A percentile compares a stretch with the other conserved stretches of the same genome.
These are phyloP conservation scores for Madoqua kirkii DNA, from an alignment of 2,113 vertebrate genomes.

Conservation along the genomic window DNA sequence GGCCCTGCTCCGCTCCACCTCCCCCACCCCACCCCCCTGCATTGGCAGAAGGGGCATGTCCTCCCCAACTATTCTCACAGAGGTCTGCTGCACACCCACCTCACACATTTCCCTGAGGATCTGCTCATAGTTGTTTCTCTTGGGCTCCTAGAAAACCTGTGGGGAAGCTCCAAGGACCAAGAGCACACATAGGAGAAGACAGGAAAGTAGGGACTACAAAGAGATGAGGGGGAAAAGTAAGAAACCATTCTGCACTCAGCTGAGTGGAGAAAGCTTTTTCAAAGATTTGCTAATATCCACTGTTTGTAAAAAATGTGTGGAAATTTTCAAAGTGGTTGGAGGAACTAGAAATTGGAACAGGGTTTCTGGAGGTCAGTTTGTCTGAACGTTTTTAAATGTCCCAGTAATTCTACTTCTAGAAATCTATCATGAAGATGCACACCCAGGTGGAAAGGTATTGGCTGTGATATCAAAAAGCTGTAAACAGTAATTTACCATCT, in stretches of 20 bases:
- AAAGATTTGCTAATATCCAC: background rate
- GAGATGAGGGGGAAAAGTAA: background rate
- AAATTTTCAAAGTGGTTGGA: background rate
- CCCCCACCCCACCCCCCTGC: rapidly evolving
- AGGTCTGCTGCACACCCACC: background rate
- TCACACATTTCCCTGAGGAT: too few species aligned
- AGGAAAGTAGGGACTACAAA: background rate
- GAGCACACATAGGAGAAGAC: background rate
- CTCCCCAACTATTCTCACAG: background rate
- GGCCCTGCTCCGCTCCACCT: too few species aligned
- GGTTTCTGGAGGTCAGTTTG: background rate
- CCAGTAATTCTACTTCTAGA: background rate
- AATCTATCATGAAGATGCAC: background rate
- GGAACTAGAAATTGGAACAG: background rate
- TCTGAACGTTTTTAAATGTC: background rate
- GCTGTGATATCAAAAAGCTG: background rate
- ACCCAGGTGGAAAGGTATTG: background rate
- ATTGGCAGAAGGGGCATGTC: rapidly evolving
- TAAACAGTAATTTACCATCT: background rate
- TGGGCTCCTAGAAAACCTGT: background rate
- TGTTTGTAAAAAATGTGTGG: background rate
- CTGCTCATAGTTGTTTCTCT: rapidly evolving
- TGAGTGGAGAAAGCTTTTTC: background rate
- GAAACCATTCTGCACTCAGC: background rate
- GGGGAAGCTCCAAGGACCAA: background rate